Evolutionary conservation across 1,140 invertebrate species (phyloP).

Genomic region (Eumeta japonica): DNA sequence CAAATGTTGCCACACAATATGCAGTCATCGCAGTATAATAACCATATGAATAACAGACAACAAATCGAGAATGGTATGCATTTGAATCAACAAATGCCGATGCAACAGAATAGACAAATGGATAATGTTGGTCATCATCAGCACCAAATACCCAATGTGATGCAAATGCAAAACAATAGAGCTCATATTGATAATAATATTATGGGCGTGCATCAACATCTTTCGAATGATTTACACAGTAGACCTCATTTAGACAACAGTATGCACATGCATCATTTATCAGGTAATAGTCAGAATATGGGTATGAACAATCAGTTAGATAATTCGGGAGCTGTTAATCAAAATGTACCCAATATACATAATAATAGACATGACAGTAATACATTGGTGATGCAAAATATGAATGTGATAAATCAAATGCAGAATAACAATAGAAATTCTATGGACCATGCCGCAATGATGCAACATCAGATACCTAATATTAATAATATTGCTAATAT

Average conservation of each 20-base stretch:
- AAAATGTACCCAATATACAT: slow-evolving; percentile 24
- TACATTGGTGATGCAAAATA: slow-evolving; percentile 40
- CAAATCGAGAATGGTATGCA: slow-evolving; percentile 46
- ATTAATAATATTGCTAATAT: slow-evolving; percentile 42
- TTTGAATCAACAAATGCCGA: slow-evolving; percentile 39
- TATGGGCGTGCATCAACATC: slow-evolving; percentile 46
- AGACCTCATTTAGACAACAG: slow-evolving; percentile 46
- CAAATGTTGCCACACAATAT: slow-evolving; percentile 43
- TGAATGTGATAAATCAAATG: slow-evolving; percentile 45
- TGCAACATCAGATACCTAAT: slow-evolving; percentile 49
- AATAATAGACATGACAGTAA: slow-evolving; percentile 42
- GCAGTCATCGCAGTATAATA: slow-evolving; percentile 47
- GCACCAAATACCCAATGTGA: slow-evolving; percentile 45
- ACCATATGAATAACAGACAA: slow-evolving; percentile 33
- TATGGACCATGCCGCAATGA: slow-evolving; percentile 38
- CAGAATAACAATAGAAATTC: slow-evolving; percentile 40
- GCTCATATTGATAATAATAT: slow-evolving; percentile 38
- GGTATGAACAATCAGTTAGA: slow-evolving; percentile 38
- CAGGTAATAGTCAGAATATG: slow-evolving; percentile 33
- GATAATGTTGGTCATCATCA: slow-evolving; percentile 40
- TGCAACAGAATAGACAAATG: slow-evolving; percentile 47
- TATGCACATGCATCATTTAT: slow-evolving; percentile 51
- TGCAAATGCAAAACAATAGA: slow-evolving; percentile 47
- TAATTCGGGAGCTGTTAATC: slow-evolving; percentile 24
- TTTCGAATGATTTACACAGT: slow-evolving; percentile 45